phyloP scores from a whole-genome alignment of 2,888 invertebrate species.

The Crossocerus cetratus region DNA sequence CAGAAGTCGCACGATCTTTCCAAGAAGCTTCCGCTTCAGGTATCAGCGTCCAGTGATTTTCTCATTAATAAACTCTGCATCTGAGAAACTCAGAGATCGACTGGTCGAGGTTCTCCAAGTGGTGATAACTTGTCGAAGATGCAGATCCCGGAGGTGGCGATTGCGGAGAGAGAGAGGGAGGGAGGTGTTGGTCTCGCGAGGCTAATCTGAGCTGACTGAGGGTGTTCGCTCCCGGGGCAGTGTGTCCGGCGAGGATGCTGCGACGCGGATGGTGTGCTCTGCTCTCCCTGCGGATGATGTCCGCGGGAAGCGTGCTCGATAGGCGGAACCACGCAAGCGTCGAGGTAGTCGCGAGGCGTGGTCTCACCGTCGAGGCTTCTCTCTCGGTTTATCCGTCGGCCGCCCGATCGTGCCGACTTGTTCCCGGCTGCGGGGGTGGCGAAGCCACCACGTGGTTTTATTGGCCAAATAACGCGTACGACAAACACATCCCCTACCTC shows the following conservation, averaged over 20 bases:
- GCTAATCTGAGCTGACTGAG: neutral
- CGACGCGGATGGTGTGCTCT: conserved; percentile 36
- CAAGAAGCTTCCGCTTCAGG: too few relatives aligned
- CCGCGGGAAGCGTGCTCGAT: conserved; percentile 63
- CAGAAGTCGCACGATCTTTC: too few relatives aligned
- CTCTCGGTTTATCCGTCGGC: conserved; percentile 31
- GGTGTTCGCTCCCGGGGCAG: conserved; percentile 46
- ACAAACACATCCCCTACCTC: conserved; percentile 68
- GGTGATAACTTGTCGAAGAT: too few relatives aligned
- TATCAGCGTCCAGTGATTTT: too few relatives aligned
- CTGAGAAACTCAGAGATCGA: too few relatives aligned
- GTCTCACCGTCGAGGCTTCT: conserved; percentile 25
- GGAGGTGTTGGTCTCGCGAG: too few relatives aligned
- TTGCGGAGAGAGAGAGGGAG: too few relatives aligned
- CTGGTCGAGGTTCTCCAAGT: too few relatives aligned
- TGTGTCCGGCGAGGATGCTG: conserved; percentile 48
- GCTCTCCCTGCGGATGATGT: conserved; percentile 21
- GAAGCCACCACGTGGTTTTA: conserved; percentile 73
- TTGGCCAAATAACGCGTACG: conserved; percentile 75
- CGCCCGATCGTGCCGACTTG: conserved; percentile 32
- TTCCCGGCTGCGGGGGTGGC: conserved; percentile 47
- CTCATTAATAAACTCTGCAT: too few relatives aligned
- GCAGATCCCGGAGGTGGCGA: too few relatives aligned
- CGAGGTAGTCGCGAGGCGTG: conserved; percentile 58
- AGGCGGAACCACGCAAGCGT: conserved; percentile 68